Evolutionary conservation across 2,113 vertebrate species (phyloP).

Genomic region (Pygoscelis adeliae): DNA sequence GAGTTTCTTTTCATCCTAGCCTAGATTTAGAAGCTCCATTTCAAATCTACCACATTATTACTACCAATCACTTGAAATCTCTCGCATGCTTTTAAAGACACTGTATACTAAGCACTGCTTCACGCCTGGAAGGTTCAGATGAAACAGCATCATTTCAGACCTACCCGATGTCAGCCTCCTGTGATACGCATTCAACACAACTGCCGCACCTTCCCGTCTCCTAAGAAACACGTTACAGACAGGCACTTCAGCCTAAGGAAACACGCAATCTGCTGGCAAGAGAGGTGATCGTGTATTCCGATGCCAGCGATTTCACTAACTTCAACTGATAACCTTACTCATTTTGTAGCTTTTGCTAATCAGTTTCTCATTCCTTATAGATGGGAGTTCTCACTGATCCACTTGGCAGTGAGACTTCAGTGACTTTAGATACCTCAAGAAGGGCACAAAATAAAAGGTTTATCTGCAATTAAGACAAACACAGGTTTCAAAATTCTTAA

Average conservation of each 20-base stretch:
- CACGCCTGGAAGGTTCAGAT: not conserved
- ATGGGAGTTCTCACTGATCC: not conserved
- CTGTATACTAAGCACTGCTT: not conserved
- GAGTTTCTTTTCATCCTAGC: not conserved
- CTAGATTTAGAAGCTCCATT: not conserved
- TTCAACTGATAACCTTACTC: not conserved
- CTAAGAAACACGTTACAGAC: rapidly evolving
- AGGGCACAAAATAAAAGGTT: not conserved
- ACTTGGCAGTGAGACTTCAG: not conserved
- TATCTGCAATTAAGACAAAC: not conserved
- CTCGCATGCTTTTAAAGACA: not conserved
- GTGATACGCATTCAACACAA: rapidly evolving
- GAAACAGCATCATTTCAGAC: not conserved
- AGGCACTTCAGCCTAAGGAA: not conserved
- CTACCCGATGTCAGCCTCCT: rapidly evolving
- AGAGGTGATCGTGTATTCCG: rapidly evolving
- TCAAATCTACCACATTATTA: not conserved
- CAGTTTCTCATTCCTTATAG: not conserved
- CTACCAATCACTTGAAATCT: not conserved
- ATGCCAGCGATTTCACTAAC: not conserved
- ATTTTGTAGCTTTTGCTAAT: not conserved
- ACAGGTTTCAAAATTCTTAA: not conserved
- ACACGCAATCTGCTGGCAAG: rapidly evolving
- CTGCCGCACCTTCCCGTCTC: rapidly evolving
- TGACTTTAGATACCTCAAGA: not conserved